Evolutionary conservation across 1,140 invertebrate species (phyloP).

Genomic region (Piezodorus guildinii): DNA sequence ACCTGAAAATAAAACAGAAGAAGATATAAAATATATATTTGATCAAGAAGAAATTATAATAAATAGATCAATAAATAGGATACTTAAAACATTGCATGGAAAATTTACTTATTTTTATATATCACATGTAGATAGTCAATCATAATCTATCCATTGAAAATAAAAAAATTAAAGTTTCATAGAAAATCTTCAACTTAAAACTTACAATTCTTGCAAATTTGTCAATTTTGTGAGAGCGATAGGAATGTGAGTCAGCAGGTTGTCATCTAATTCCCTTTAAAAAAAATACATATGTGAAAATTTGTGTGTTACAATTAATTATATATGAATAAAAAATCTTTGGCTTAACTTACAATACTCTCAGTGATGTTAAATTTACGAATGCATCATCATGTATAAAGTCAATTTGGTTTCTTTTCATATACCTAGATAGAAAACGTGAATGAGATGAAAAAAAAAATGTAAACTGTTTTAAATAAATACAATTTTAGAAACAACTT

Average conservation of each 20-base stretch:
- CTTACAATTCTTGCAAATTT: slow-evolving; percentile 60
- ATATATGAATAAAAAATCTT: background rate
- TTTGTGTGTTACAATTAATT: background rate
- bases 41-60: background rate
- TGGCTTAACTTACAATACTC: slow-evolving; percentile 52
- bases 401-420: slow-evolving; percentile 54
- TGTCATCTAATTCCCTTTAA: slow-evolving; percentile 61
- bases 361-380: slow-evolving; percentile 47
- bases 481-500: slow-evolving; percentile 36
- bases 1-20: slow-evolving; percentile 37
- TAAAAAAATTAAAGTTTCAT: no score
- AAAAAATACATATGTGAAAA: slow-evolving; percentile 28
- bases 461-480: background rate
- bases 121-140: no score
- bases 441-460: slow-evolving; percentile 11
- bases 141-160: no score
- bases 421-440: slow-evolving; percentile 39
- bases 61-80: background rate
- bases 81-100: background rate
- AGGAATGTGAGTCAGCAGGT: slow-evolving; percentile 53
- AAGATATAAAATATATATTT: background rate
- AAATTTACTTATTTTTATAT: no score
- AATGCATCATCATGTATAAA: slow-evolving; percentile 51
- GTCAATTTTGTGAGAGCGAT: slow-evolving; percentile 47
- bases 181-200: slow-evolving; percentile 25